phyloP scores from a whole-genome alignment of 1,140 invertebrate species.

The Drosophila insularis region DNA sequence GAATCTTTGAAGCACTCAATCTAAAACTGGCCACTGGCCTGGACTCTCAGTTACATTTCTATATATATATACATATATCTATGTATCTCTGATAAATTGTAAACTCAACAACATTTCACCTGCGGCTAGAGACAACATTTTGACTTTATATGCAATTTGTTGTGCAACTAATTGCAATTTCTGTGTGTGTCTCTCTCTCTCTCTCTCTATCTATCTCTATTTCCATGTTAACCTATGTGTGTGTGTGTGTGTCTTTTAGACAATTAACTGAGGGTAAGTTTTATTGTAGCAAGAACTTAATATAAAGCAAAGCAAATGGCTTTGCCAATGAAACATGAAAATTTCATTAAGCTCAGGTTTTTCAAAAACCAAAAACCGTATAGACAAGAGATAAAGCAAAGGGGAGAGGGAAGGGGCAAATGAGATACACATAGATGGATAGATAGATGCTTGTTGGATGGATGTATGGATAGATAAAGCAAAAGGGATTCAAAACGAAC shows the following conservation, averaged over 20 bases:
- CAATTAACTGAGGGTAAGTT: conserved; percentile 59
- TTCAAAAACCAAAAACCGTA: conserved; percentile 17
- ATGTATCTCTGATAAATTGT: conserved; percentile 50
- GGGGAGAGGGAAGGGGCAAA: not conserved
- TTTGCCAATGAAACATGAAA: conserved; percentile 70
- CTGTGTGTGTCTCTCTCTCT: not conserved
- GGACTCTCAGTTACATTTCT: conserved; percentile 34
- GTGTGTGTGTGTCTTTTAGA: conserved; percentile 14
- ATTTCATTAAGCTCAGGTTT: conserved; percentile 64
- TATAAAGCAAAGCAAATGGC: conserved; percentile 55
- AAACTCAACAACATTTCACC: conserved; percentile 54
- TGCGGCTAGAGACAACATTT: conserved; percentile 43
- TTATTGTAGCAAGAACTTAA: conserved; percentile 44
- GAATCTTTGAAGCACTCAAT: not conserved
- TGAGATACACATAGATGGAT: not conserved
- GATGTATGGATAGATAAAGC: conserved; percentile 12
- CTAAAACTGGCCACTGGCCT: conserved; percentile 25
- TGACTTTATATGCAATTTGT: conserved; percentile 44
- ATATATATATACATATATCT: conserved; percentile 44
- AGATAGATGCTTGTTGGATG: conserved; percentile 2
- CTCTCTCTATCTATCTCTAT: conserved; percentile 10
- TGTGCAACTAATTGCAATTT: conserved; percentile 74
- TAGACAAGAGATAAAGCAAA: not conserved
- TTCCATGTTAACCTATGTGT: not conserved
- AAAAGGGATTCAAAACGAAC: conserved; percentile 6